Evolutionary conservation across 2,797 vertebrate genomes (phyloP).

Genomic region (Acanthornis magna): DNA sequence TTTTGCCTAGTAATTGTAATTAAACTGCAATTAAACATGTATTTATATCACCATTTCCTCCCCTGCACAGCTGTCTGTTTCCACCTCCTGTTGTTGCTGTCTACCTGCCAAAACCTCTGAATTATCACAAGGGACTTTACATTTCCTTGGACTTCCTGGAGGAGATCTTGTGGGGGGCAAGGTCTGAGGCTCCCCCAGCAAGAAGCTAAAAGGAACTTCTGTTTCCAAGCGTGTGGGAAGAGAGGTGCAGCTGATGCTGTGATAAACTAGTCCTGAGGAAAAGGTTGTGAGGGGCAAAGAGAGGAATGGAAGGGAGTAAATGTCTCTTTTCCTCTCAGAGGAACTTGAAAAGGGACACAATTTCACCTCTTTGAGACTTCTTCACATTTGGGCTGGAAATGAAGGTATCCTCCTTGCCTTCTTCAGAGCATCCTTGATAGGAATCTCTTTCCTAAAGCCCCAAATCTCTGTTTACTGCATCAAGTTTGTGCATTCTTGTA

Average conservation of each 20-base stretch:
- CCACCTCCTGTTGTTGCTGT: conserved; percentile 63
- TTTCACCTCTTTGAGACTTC: neutral
- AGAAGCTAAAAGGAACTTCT: neutral
- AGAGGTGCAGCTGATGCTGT: neutral
- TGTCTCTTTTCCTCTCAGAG: neutral
- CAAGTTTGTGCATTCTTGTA: neutral
- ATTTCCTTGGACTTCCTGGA: conserved; percentile 17
- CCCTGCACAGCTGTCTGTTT: conserved; percentile 70
- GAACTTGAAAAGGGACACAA: neutral
- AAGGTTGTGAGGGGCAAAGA: neutral
- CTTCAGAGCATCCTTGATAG: neutral
- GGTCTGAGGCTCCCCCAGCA: neutral
- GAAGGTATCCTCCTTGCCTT: neutral
- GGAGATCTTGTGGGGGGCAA: neutral
- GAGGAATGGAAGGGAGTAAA: neutral
- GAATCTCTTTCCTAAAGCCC: neutral
- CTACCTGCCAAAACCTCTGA: conserved; percentile 58
- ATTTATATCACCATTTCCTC: conserved; percentile 77
- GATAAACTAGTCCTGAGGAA: neutral
- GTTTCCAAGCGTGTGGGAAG: neutral
- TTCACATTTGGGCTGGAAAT: neutral
- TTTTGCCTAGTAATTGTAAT: conserved; percentile 78
- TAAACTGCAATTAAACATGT: conserved; percentile 80
- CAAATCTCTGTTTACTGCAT: neutral
- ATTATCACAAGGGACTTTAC: neutral